These are phyloP conservation scores for Eleginops maclovinus DNA, from an alignment of 2,113 vertebrate species.

Conservation along the genomic window DNA sequence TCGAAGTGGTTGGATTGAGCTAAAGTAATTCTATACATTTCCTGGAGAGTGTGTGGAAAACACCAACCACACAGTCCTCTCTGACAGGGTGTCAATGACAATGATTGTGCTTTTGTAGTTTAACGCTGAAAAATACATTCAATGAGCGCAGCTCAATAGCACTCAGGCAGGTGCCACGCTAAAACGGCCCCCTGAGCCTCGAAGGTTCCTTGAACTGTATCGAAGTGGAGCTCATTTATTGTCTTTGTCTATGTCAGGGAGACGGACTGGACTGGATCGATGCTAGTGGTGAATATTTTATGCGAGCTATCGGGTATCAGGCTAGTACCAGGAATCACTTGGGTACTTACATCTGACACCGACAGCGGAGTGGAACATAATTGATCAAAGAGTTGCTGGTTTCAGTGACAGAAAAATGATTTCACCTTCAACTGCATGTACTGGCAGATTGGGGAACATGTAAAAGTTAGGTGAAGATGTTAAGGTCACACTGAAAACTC, in stretches of 20 bases:
- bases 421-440: background rate
- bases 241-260: conserved; percentile 31
- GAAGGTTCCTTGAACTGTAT: conserved; percentile 37
- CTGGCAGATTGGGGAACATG: background rate
- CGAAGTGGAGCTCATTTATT: conserved; percentile 40
- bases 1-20: conserved; percentile 38
- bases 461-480: background rate
- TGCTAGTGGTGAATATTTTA: conserved; percentile 66
- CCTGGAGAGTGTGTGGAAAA: background rate
- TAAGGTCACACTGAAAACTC: background rate
- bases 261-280: conserved; percentile 40
- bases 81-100: conserved; percentile 41
- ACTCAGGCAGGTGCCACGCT: conserved; percentile 52
- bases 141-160: conserved; percentile 65
- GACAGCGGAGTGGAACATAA: background rate
- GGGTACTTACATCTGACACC: conserved; percentile 14
- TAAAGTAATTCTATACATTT: conserved; percentile 32
- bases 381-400: background rate
- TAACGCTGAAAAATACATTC: conserved; percentile 58
- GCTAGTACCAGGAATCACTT: background rate
- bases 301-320: conserved; percentile 29
- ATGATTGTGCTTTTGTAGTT: conserved; percentile 42
- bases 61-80: background rate
- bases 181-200: conserved; percentile 53
- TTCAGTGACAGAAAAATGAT: background rate